Evolutionary conservation across 2,797 vertebrate genomes (phyloP), one percentile per base, ranked within the genome.

Genomic region (Thripadectes ignobilis): DNA sequence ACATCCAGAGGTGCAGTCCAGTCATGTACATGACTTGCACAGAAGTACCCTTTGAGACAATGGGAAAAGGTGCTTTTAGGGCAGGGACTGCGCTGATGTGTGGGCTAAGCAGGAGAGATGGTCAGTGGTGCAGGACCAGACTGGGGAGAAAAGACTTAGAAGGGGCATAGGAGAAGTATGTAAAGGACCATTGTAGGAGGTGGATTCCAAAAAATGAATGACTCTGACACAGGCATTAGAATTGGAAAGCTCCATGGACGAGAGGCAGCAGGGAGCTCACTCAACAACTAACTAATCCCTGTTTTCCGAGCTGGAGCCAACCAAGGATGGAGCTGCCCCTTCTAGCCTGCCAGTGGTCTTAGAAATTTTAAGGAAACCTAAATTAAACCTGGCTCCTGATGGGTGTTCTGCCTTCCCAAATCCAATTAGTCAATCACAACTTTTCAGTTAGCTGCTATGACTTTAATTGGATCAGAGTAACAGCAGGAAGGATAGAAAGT

Each of bases 401-500:
- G 94, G 77, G 92, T 88, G 61, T 93, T 93, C 65, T 92, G 80
- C n/a, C 48, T 93, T 92, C 58, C 85, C 65, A 94, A 96, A 96
- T 94, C 88, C 92, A 96, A 89, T 93, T 96, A 96, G 88, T 84
- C 93, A 94, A 91, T 96, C 85, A 14, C 79, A 92, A 87, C 88
- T 95, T 96, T 95, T 95, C 88, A 83, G 74, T 94, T 93, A 94
- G 72, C 65, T 88, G 48, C 90, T 90, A 24, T 55, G 71, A 62
- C 80, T 93, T 95, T 92, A 97, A 94, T 85, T 91, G 94, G 93
- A 95, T 91, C 90, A 89, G 84, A 95, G 82, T 89, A 95, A 94
- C 88, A 95, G 95, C 52, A 88, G 72, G 78, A 89, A 96, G 52
- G 58, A 90, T 80, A 83, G 78, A 87, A 96, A 93, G 87, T 85